Base-by-base conservation (phyloP, 2,797 vertebrate species). In the Rhinella marina region DNA sequence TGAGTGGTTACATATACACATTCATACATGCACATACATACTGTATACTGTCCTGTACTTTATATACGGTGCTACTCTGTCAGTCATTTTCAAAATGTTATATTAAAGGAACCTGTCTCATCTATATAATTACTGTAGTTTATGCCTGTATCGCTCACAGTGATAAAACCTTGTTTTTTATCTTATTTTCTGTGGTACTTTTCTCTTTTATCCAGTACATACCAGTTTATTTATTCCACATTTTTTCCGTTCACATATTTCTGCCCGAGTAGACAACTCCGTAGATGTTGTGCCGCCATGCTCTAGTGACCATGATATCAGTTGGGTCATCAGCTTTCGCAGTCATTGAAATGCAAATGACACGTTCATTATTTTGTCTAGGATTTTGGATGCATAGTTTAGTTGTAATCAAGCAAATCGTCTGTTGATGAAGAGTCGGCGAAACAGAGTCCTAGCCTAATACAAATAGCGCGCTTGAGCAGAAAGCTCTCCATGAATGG, bases 331-430 rank as follows among this genome's bases (percentile, higher is more conserved):
- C 88, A 75, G 27, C 23, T 82, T 68, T 70, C 25, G 41, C 32
- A 41, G 29, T 89, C 84, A 89, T 78, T 82, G 61, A 89, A 77
- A 89, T 86, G 84, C 84, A 89, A 89, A 86, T 86, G 54, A 72
- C 79, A 29, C 54, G 3, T 76, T 82, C 61, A 77, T 81, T 81
- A 86, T 78, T 76, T 88, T 70, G 21, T 17, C 41, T 64, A 56
- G 48, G 57, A 82, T 81, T 75, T 75, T 82, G 87, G 73, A 79
- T 79, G 72, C 50, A 13, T 77, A 89, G 70, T 82, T 89, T 82
- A 82, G 48, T 68, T 86, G 84, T 70, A 82, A 85, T 89, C 88
- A 82, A 82, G 84, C 79, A 82, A 66, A 89, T 89, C 66, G 77
- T 76, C 23, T 82, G 88, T 82, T 82, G 68, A 89, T 89, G 88